Evolutionary conservation across 2,113 vertebrate species (phyloP).

Genomic region (Amazona guildingii): DNA sequence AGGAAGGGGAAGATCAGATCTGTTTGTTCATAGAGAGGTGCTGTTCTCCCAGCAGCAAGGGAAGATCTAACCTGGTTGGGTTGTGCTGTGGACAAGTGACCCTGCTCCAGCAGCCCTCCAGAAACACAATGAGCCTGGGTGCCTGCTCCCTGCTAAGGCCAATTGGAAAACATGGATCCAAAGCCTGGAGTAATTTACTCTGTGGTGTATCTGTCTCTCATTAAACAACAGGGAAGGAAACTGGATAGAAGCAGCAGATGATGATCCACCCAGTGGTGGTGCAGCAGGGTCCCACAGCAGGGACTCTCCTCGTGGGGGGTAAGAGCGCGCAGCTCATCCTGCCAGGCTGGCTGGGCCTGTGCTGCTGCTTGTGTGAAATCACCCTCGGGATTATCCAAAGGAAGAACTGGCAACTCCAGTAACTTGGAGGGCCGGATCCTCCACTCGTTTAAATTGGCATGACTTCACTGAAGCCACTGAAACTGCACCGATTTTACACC

Average conservation of each 20-base stretch:
- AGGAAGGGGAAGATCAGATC: background rate
- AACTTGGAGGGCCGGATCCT: conserved; percentile 61
- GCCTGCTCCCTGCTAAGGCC: background rate
- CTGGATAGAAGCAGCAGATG: background rate
- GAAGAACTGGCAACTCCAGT: conserved; percentile 54
- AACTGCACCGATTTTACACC: conserved; percentile 27
- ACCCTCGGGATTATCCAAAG: conserved; percentile 57
- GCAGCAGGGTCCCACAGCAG: conserved; percentile 12
- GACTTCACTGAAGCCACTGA: conserved; percentile 47
- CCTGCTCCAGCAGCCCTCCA: background rate
- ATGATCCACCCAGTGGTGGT: background rate
- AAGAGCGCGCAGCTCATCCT: background rate
- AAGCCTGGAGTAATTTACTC: background rate
- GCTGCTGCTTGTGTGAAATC: conserved; percentile 58
- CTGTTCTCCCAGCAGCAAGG: background rate
- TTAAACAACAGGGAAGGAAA: background rate
- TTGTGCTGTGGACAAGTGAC: background rate
- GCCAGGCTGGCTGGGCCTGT: conserved; percentile 62
- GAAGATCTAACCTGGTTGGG: background rate
- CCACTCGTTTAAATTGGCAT: conserved; percentile 54
- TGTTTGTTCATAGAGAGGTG: accelerated
- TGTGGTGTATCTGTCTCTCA: background rate
- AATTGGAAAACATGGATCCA: background rate
- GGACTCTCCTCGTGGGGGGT: background rate
- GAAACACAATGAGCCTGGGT: background rate